Evolutionary conservation across 2,888 invertebrate species (phyloP), one percentile per base, ranked within the genome.

Genomic region (Abrostola tripartita): DNA sequence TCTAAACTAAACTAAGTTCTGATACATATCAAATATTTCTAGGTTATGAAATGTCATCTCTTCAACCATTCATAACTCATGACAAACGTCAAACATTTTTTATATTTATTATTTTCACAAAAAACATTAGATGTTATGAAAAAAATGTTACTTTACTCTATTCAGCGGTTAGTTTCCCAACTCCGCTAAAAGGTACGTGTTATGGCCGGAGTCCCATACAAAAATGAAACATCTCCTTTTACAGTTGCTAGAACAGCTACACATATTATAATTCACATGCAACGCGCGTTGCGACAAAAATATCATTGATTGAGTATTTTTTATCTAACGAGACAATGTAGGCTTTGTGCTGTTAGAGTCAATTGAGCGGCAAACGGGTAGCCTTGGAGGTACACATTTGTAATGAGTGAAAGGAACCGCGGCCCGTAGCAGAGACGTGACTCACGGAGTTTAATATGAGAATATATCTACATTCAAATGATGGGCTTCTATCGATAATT

Each of bases 381-480:
- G 87, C 93, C 93, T 94, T 93, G 91, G 86, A 88, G 85, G 86
- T 85, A 86, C 85, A 82, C 85, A 89, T 88, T 90, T 83, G 84
- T 89, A 91, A 90, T 89, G 87, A 92, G 94, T 92, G 94, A 94
- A 94, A 94, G 94, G 93, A 87, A 78, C 78, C 80, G 79, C 79
- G 81, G 83, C 83, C 85, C 88, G 86, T 86, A 83, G 80, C 80
- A 65, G 55, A 65, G 75, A 80, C 86, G 84, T 91, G 92, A 91
- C 85, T 91, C 90, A 91, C 81, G 78, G 74, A 82, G 82, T 85
- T 83, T 83, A 84, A 83, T 85, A 84, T 82, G 80, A 68, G 75
- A 81, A 80, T 81, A 78, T 62, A 56, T 56, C 50, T 4, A 36
- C 50, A 36, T 50, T 36, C 6, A 49, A 49, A 36, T 40, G 60